phyloP scores from a whole-genome alignment of 2,797 vertebrate species.

The Acropternis orthonyx region DNA sequence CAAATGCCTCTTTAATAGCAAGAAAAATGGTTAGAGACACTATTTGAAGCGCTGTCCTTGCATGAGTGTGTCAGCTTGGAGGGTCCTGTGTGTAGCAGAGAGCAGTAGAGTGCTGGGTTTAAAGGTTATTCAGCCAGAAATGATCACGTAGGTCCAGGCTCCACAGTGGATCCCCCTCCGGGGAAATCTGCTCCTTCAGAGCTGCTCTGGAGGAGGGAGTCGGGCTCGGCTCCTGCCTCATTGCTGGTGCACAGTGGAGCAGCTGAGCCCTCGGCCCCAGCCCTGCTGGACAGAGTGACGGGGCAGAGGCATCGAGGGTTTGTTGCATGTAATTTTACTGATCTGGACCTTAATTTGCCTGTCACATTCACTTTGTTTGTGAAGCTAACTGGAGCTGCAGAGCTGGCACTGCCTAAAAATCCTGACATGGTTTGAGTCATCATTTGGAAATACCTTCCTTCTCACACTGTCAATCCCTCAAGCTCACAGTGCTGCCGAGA shows the following conservation, averaged over 20 bases:
- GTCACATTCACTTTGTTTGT: neutral
- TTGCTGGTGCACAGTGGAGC: neutral
- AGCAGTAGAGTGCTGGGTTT: neutral
- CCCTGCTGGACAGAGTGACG: neutral
- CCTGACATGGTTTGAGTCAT: conserved; percentile 12
- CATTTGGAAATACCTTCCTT: conserved; percentile 28
- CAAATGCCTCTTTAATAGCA: neutral
- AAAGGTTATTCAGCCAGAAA: conserved; percentile 51
- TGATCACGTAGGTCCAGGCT: neutral
- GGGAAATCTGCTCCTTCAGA: neutral
- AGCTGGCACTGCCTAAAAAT: conserved; percentile 15
- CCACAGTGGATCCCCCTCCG: neutral
- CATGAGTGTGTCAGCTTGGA: neutral
- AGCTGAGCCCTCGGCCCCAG: rapidly evolving
- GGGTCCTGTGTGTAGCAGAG: neutral
- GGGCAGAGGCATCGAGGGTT: neutral
- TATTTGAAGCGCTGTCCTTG: neutral
- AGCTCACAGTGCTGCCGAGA: neutral
- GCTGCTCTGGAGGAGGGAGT: neutral
- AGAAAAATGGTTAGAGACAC: neutral
- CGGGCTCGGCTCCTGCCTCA: neutral
- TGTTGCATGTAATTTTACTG: neutral
- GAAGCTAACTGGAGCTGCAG: conserved; percentile 12
- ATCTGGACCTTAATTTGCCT: conserved; percentile 10
- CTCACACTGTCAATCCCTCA: neutral